Evolutionary conservation across 2,888 invertebrate genomes (phyloP).

Genomic region (Labia minor): DNA sequence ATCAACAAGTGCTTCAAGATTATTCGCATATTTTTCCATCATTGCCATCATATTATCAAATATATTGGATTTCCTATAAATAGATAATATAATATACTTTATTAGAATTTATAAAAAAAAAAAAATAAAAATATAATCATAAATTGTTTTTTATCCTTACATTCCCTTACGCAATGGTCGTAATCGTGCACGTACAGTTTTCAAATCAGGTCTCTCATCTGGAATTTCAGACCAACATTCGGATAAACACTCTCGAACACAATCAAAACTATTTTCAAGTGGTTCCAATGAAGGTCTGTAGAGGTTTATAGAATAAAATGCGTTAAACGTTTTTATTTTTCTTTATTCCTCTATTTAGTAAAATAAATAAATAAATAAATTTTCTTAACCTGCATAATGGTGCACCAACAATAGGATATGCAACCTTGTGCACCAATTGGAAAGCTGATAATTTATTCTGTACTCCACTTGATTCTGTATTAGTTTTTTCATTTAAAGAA

Average conservation of each 20-base stretch:
- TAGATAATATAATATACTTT: slow-evolving; percentile 9
- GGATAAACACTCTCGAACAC: slow-evolving; percentile 70
- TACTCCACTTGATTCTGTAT: slow-evolving; percentile 3
- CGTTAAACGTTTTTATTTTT: slow-evolving; percentile 17
- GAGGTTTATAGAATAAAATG: slow-evolving; percentile 23
- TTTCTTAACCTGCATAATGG: slow-evolving; percentile 50
- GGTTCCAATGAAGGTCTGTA: slow-evolving; percentile 71
- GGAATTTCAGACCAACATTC: slow-evolving; percentile 82
- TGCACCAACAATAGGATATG: slow-evolving; percentile 40
- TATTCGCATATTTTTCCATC: slow-evolving; percentile 96
- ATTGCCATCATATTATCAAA: slow-evolving; percentile 97
- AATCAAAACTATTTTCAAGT: slow-evolving; percentile 71
- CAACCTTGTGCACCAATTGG: slow-evolving; percentile 53
- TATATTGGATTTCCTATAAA: slow-evolving; percentile 77
- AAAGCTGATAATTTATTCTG: slow-evolving; percentile 44
- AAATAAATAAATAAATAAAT: too few relatives aligned
- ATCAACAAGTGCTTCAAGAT: slow-evolving; percentile 84
- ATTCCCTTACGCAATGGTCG: slow-evolving; percentile 78
- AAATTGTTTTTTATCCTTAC: slow-evolving; percentile 45
- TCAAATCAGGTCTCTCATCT: slow-evolving; percentile 72
- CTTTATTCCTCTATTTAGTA: too few relatives aligned
- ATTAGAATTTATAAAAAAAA: neutral
- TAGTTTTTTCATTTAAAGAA: neutral
- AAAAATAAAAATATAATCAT: neutral
- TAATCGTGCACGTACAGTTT: slow-evolving; percentile 62